Evolutionary conservation across 2,797 vertebrate genomes (phyloP).

Genomic region (Melopsittacus undulatus): DNA sequence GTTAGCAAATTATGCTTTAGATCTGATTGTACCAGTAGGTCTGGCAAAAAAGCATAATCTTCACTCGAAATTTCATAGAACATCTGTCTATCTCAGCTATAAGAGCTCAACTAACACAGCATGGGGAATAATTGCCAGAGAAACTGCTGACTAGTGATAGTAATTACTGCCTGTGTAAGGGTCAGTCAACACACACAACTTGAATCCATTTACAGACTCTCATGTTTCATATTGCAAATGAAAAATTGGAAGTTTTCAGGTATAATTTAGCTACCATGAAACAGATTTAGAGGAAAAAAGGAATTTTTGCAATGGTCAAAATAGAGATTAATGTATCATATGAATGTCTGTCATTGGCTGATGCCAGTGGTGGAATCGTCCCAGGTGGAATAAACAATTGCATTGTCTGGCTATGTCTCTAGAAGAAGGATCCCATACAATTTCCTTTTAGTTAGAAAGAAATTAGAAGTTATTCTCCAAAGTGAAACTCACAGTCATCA

Average conservation of each 20-base stretch:
- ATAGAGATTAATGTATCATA: background rate
- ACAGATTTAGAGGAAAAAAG: background rate
- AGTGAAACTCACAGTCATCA: background rate
- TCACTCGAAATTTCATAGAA: background rate
- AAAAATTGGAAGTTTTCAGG: background rate
- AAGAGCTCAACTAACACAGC: background rate
- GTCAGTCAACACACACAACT: conserved; percentile 35
- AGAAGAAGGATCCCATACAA: background rate
- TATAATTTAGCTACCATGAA: background rate
- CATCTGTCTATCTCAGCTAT: background rate
- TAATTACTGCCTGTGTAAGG: background rate
- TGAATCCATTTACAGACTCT: conserved; percentile 11
- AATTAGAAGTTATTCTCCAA: background rate
- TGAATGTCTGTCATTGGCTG: background rate
- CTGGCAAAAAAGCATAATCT: background rate
- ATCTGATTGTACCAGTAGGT: background rate
- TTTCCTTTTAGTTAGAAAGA: background rate
- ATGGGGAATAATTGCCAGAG: background rate
- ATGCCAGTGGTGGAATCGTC: background rate
- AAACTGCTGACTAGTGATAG: background rate
- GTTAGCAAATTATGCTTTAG: background rate
- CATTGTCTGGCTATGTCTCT: background rate
- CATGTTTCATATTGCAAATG: background rate
- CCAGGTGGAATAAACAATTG: background rate
- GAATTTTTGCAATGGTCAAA: background rate